Conservation (phyloP, 2,888 invertebrate genomes). For the Melinaea marsaeus region DNA sequence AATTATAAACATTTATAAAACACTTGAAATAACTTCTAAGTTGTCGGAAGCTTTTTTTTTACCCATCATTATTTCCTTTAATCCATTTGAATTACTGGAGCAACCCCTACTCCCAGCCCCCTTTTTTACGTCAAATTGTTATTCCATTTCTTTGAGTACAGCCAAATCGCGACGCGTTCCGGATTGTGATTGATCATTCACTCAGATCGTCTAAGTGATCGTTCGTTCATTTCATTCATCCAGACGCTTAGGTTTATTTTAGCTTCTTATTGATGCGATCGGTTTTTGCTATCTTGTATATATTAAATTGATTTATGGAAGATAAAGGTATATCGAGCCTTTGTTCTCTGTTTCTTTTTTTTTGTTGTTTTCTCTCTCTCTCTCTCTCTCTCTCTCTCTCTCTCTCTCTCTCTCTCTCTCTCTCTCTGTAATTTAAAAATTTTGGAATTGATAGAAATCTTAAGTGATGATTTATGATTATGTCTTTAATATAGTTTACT, state of each 20-base stretch:
- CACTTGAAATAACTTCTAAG: constrained; percentile 1
- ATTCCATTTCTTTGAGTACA: constrained; percentile 31
- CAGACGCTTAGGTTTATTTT: constrained; percentile 25
- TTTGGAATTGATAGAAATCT: too few species aligned
- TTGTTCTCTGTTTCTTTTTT: constrained; percentile 8
- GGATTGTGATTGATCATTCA: constrained; percentile 34
- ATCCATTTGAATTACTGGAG: constrained; percentile 16
- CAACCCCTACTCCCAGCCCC: constrained; percentile 10
- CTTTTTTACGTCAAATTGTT: constrained; percentile 31
- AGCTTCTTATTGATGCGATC: constrained; percentile 22
- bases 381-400: too few species aligned
- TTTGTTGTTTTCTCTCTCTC: too few species aligned
- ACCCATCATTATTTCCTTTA: constrained; percentile 11
- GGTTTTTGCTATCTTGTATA: constrained; percentile 14
- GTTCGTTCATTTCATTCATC: constrained; percentile 29
- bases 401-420: too few species aligned
- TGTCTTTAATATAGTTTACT: too few species aligned
- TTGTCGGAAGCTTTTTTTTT: constrained; percentile 2
- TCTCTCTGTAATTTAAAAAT: too few species aligned
- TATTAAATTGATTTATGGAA: constrained; percentile 19
- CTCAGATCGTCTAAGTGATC: constrained; percentile 31
- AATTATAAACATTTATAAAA: constrained; percentile 7
- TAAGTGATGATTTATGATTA: too few species aligned
- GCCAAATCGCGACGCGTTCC: constrained; percentile 26
- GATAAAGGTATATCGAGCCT: constrained; percentile 6